Evolutionary conservation across 2,113 vertebrate genomes (phyloP).

Genomic region (Phylloscopus whistleri): DNA sequence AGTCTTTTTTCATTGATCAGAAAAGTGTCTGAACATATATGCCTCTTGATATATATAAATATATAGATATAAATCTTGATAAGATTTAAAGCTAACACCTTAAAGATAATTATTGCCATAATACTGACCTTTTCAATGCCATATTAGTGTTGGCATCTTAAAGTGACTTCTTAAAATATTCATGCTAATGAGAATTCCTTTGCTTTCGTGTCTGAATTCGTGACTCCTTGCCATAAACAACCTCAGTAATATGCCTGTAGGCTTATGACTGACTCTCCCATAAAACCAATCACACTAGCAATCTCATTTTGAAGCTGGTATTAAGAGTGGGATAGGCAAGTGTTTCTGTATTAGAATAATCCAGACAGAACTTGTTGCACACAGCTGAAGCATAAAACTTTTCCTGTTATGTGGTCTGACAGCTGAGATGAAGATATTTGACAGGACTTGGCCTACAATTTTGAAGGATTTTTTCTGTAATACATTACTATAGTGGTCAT

Average conservation of each 20-base stretch:
- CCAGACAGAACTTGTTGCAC: background rate
- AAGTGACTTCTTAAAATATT: background rate
- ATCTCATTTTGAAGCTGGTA: slow-evolving; percentile 5
- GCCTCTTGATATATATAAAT: background rate
- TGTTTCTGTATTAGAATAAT: background rate
- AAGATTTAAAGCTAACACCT: background rate
- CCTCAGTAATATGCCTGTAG: background rate
- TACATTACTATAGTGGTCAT: background rate
- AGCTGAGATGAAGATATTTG: background rate
- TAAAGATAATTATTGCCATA: background rate
- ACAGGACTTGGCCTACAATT: background rate
- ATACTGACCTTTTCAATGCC: background rate
- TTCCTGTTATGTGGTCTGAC: background rate
- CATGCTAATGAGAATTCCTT: background rate
- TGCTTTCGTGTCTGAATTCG: background rate
- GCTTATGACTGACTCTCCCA: background rate
- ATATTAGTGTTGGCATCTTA: background rate
- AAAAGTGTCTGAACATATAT: background rate
- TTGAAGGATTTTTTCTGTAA: background rate
- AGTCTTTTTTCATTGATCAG: background rate
- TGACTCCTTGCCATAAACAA: background rate
- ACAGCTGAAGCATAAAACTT: background rate
- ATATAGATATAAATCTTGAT: too few relatives aligned
- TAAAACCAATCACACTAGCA: background rate
- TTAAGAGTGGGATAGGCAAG: background rate